phyloP scores from a whole-genome alignment of 2,888 invertebrate species.

The Deilephila elpenor region DNA sequence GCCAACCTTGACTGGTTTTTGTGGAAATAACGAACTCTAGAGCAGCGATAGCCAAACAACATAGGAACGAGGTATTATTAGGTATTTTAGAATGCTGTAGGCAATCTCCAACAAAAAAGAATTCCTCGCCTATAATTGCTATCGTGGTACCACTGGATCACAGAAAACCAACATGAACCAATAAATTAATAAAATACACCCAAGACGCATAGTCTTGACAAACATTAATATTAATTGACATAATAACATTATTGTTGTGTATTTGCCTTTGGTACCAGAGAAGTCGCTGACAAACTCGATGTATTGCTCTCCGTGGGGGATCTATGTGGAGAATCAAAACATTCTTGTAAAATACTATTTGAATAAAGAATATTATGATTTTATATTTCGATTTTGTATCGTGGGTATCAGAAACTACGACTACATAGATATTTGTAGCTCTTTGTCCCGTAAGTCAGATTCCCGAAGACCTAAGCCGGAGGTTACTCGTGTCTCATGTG shows the following conservation, averaged over 20 bases:
- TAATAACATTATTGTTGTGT: constrained; percentile 77
- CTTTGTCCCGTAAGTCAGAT: too few species aligned
- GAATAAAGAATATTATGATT: too few species aligned
- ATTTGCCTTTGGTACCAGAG: constrained; percentile 86
- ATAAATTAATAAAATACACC: too few species aligned
- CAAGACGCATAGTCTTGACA: too few species aligned
- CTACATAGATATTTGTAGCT: too few species aligned
- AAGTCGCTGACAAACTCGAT: constrained; percentile 91
- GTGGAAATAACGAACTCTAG: constrained; percentile 25
- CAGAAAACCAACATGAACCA: neutral
- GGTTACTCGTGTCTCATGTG: too few species aligned
- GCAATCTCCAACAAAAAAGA: neutral
- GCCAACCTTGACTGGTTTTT: constrained; percentile 13
- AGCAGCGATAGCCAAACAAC: neutral
- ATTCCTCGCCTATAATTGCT: too few species aligned
- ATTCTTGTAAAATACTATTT: too few species aligned
- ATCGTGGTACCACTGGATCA: neutral
- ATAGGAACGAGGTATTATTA: neutral
- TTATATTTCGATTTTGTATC: neutral
- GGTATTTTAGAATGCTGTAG: neutral
- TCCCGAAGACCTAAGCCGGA: too few species aligned
- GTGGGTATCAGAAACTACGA: too few species aligned
- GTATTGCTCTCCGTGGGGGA: constrained; percentile 98
- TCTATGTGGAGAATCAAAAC: constrained; percentile 65
- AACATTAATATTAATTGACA: too few species aligned